Percentiles rank a stretch among this genome's conserved stretches.
These are phyloP conservation scores for Azorinus chamasolen DNA, from an alignment of 2,888 invertebrate species.

Conservation along the genomic window DNA sequence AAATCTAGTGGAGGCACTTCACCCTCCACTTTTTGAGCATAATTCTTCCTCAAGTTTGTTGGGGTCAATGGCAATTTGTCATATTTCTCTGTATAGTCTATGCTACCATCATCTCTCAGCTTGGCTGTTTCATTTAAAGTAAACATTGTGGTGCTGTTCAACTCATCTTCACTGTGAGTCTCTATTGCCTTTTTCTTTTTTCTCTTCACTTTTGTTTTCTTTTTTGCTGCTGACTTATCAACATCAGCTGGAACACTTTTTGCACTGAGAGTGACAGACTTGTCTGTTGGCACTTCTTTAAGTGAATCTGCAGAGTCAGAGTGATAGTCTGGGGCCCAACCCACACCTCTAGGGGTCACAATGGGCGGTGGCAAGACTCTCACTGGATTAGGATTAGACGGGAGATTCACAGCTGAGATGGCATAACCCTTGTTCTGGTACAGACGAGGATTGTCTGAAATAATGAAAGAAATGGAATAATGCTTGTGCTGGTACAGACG, in stretches of 20 bases:
- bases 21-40: neutral
- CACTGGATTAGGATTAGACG: constrained; percentile 41
- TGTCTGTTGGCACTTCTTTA: constrained; percentile 69
- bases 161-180: constrained; percentile 65
- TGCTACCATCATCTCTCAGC: constrained; percentile 72
- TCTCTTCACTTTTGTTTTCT: constrained; percentile 47
- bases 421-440: constrained; percentile 62
- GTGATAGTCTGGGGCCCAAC: constrained; percentile 66
- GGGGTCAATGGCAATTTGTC: constrained; percentile 76
- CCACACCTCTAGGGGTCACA: constrained; percentile 50
- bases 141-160: constrained; percentile 76
- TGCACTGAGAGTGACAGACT: constrained; percentile 45
- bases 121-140: constrained; percentile 71
- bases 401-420: constrained; percentile 56
- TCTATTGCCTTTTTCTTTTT: constrained; percentile 41
- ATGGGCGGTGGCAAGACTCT: constrained; percentile 55
- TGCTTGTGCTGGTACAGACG: constrained; percentile 36
- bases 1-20: constrained; percentile 81
- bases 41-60: constrained; percentile 46
- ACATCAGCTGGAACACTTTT: neutral
- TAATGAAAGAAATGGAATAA: no score
- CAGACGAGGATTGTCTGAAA: constrained; percentile 63
- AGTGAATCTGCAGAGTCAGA: constrained; percentile 79
- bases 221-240: constrained; percentile 32
- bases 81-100: constrained; percentile 70